Base-by-base conservation (phyloP, 1,140 invertebrate genomes). In the Drosophila sproati region DNA sequence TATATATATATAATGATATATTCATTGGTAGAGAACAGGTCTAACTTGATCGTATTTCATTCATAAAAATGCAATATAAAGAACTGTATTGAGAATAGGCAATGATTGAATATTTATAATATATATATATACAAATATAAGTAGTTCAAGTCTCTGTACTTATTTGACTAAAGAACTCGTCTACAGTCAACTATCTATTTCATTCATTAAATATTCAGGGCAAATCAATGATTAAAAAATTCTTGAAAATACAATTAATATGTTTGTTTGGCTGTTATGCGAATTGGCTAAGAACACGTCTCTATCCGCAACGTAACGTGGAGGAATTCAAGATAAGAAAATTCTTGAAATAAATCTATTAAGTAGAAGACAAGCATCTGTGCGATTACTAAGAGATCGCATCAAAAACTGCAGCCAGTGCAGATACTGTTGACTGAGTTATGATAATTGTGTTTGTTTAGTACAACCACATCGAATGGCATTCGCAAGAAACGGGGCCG, bases 401-500 rank as follows among this genome's bases (percentile, higher is more conserved):
- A 20, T 20, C 20, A n/a, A n/a, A n/a, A 43, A 43, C 37, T 39
- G 37, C 37, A 20, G 20, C 20, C 20, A 20, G 20, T 20, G 20
- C 20, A 20, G 20, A 20, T 20, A 20, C 20, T 20, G 20, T 20
- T 20, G 20, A 20, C 20, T 20, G 20, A 20, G 20, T 41, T 10
- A 41, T 59, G 5, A 28, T 28, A 34, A 20, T 31, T 12, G 32
- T 8, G 48, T 48, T 48, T 48, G 41, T 60, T 47, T 34, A 4
- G n/a, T 43, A 43, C n/a, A 43, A 43, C 4, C 39, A 43, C 10
- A n/a, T 43, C 50, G 31, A n/a, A 52, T 47, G 10, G 20, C 43
- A 47, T 37, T 47, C 8, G 20, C 3, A 4, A 55, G 39, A 69
- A 59, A 59, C 28, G 59, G 37, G 57, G 66, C 48, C 79, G 78